Base-by-base conservation (phyloP, 2,888 invertebrate species). In the Drosophila parthenogenetica region DNA sequence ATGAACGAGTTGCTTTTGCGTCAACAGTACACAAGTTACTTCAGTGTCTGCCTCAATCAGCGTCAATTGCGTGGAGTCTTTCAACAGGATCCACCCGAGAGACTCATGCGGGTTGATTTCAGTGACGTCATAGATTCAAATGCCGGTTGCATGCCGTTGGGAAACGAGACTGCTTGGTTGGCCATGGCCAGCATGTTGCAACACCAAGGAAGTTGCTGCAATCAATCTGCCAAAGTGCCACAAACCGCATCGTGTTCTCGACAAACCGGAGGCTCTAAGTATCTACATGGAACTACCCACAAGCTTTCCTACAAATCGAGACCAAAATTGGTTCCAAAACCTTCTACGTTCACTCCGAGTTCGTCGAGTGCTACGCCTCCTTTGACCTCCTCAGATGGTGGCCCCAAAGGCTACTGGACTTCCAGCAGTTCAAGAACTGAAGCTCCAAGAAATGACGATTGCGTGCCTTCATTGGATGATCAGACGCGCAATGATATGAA, bases 21-120 rank as follows among this genome's bases (percentile, higher is more conserved):
- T 0, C 90, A 91, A 49, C 55, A 68, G 0, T 90, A 90, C 46
- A 79, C 91, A 65, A 89, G 89, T 32, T 77, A 89, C 40, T 65
- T 91, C 16, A 81, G 78, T 3, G 74, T 79, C 0, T 90, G 88
- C 37, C 64, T 91, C 8, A 84, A 88, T 37, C 77, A 85, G 19
- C 73, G 76, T 3, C 64, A 79, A 4, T 58, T 91, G 14, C 53
- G 61, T 5, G 89, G 89, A 0, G 69, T 90, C 5, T 91, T 91
- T 32, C 14, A 59, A 3, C 39, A 67, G 8, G 55, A 61, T 7
- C 91, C 91, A 0, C 53, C 66, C 0, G 73, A 67, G 0, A 64
- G 67, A 10, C 61, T 91, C 11, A 58, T 57, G 46, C 69, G 70
- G 69, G 55, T 81, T 0, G 74, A 89, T 45, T 90, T 90, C 13